These are phyloP conservation scores for Acrossocheilus fasciatus DNA, from an alignment of 2,797 vertebrate genomes.

Conservation along the genomic window DNA sequence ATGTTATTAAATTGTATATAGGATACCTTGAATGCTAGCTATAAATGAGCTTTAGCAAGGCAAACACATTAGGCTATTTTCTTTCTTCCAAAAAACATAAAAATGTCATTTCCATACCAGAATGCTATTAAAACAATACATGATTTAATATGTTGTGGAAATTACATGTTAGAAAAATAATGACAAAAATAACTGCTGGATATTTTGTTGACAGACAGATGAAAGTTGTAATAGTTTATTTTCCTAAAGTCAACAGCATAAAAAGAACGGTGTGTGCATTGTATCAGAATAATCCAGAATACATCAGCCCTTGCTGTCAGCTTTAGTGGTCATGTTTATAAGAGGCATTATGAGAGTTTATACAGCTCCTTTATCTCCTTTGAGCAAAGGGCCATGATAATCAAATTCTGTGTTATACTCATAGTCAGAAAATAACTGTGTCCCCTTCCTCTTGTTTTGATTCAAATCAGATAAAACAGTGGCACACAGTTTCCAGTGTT, in stretches of 20 bases:
- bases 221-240: not conserved
- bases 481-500: slow-evolving; percentile 29
- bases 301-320: slow-evolving; percentile 32
- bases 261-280: not conserved
- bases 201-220: not conserved
- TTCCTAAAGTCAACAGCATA: not conserved
- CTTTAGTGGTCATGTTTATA: slow-evolving; percentile 36
- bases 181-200: not conserved
- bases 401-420: slow-evolving; percentile 44
- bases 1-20: not conserved
- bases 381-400: slow-evolving; percentile 41
- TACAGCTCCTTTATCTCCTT: not conserved
- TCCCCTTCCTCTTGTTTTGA: slow-evolving; percentile 23
- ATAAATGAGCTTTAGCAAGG: not conserved
- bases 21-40: not conserved
- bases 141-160: not conserved
- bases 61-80: not conserved
- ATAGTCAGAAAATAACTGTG: slow-evolving; percentile 34
- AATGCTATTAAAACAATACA: not conserved
- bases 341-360: slow-evolving; percentile 36
- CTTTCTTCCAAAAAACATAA: not conserved
- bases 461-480: slow-evolving; percentile 29
- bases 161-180: not conserved
- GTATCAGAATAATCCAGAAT: slow-evolving; percentile 19
- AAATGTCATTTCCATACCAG: not conserved